phyloP scores from a whole-genome alignment of 2,888 invertebrate genomes.

The Ennomos quercinarius region DNA sequence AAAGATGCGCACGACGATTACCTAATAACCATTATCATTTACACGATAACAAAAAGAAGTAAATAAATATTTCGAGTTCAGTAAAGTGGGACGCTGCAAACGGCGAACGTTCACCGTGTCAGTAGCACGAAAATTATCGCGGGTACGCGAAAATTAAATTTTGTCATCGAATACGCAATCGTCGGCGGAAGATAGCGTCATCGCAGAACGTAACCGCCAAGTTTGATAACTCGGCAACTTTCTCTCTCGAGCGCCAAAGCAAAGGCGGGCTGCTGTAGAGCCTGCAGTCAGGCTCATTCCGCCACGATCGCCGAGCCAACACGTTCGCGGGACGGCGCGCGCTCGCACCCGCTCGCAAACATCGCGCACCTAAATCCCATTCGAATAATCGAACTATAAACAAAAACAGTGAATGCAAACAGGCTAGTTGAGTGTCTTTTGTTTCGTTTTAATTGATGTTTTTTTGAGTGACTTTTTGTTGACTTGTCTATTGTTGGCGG shows the following conservation, averaged over 20 bases:
- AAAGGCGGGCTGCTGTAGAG: constrained; percentile 50
- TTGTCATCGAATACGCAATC: constrained; percentile 83
- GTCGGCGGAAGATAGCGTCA: constrained; percentile 76
- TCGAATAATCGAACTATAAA: constrained; percentile 42
- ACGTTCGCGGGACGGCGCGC: constrained; percentile 72
- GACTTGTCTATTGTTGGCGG: constrained; percentile 57
- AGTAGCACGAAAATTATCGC: constrained; percentile 70
- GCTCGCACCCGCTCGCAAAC: constrained; percentile 52
- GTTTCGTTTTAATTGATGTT: constrained; percentile 53
- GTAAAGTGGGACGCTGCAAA: constrained; percentile 65
- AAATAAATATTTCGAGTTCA: constrained; percentile 52
- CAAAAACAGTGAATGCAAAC: constrained; percentile 51
- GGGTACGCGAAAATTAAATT: constrained; percentile 73
- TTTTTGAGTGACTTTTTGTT: constrained; percentile 62
- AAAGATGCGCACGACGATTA: constrained; percentile 36
- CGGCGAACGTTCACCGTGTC: constrained; percentile 72
- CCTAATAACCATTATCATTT: constrained; percentile 26
- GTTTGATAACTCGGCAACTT: constrained; percentile 82
- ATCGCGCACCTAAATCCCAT: constrained; percentile 50
- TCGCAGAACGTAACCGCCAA: constrained; percentile 80
- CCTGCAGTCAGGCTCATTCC: constrained; percentile 66
- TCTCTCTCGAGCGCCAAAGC: constrained; percentile 66
- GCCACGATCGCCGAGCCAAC: constrained; percentile 65
- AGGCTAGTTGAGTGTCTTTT: constrained; percentile 53
- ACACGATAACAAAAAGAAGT: constrained; percentile 35